Percentiles rank a stretch among this genome's conserved stretches.
Conservation (phyloP, 2,888 invertebrate genomes). For the Scaptomyza flava region DNA sequence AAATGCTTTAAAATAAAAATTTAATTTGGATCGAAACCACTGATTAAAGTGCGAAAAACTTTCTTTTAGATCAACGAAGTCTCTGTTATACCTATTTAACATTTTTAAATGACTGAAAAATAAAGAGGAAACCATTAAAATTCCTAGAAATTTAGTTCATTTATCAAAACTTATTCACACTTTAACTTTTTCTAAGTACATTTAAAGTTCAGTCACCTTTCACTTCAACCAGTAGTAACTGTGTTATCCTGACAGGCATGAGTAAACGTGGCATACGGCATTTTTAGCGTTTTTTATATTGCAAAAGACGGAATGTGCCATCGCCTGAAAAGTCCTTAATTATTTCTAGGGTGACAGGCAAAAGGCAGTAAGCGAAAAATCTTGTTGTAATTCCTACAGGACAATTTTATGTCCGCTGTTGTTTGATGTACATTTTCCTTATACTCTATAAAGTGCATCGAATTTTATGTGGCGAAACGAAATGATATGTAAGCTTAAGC, state of each 20-base stretch:
- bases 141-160: no score
- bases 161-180: no score
- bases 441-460: slow-evolving; percentile 44
- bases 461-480: slow-evolving; percentile 38
- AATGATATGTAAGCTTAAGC: slow-evolving; percentile 34
- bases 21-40: no score
- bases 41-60: no score
- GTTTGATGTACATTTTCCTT: slow-evolving; percentile 58
- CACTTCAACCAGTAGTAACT: neutral
- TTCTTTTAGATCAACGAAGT: no score
- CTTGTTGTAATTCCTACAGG: slow-evolving; percentile 50
- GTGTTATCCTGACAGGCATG: neutral
- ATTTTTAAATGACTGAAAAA: neutral
- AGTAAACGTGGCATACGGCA: neutral
- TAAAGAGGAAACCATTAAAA: neutral
- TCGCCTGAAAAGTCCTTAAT: neutral
- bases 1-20: no score
- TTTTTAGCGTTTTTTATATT: neutral
- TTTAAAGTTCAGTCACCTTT: no score
- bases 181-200: no score
- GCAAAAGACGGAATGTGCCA: neutral
- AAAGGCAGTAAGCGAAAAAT: slow-evolving; percentile 50
- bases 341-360: slow-evolving; percentile 32
- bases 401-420: slow-evolving; percentile 38
- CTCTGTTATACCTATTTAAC: no score